phyloP scores from a whole-genome alignment of 2,888 invertebrate genomes.

The Isoperla grammatica region DNA sequence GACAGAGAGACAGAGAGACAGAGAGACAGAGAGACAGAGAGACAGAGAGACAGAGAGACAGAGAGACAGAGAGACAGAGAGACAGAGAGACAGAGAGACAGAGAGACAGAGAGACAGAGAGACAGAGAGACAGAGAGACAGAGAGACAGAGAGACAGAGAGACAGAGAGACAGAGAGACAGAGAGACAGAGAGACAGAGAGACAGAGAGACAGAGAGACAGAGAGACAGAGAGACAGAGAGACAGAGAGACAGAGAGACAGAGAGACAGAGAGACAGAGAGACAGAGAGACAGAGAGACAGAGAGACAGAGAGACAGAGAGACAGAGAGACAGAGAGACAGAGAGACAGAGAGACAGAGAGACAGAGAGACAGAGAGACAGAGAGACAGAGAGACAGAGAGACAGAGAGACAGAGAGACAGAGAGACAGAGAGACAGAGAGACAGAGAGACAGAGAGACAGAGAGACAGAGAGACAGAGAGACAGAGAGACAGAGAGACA shows the following conservation, averaged over 20 bases:
- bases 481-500: background rate
- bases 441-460: background rate
- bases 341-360: too few species aligned
- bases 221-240: background rate
- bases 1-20: background rate
- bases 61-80: too few species aligned
- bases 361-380: too few species aligned
- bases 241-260: background rate
- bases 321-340: too few species aligned
- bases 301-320: too few species aligned
- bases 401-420: background rate
- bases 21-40: too few species aligned
- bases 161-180: background rate
- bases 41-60: too few species aligned
- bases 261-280: background rate
- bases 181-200: background rate
- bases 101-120: background rate
- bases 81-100: background rate
- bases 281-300: too few species aligned
- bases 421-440: background rate
- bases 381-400: background rate
- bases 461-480: background rate
- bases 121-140: background rate
- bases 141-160: background rate
- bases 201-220: background rate